Evolutionary conservation across 2,888 invertebrate genomes (phyloP).

Genomic region (Willowsia nigromaculata): DNA sequence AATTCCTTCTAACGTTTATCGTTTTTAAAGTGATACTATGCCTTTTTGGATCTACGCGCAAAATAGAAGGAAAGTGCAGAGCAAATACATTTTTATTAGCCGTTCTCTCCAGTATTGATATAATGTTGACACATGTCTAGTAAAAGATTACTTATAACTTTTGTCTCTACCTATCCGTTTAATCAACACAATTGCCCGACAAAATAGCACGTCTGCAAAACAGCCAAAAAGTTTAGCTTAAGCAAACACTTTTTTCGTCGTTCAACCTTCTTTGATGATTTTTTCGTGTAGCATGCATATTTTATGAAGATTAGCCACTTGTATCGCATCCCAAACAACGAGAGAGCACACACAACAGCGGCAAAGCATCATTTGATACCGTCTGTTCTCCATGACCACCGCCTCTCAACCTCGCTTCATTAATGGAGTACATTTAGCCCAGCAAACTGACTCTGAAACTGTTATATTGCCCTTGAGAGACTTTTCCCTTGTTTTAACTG

Average conservation of each 20-base stretch:
- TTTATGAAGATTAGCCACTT: slow-evolving; percentile 21
- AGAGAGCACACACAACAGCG: no score
- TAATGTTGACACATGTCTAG: background rate
- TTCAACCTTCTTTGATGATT: background rate
- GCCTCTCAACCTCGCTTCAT: background rate
- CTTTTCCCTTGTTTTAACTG: background rate
- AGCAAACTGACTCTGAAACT: background rate
- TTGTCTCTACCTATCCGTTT: no score
- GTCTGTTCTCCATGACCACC: background rate
- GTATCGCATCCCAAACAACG: background rate
- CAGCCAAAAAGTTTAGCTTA: background rate
- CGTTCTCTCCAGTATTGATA: background rate
- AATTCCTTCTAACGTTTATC: background rate
- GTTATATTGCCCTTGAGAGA: background rate
- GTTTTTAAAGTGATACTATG: background rate
- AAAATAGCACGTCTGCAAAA: background rate
- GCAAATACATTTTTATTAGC: background rate
- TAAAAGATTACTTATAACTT: background rate
- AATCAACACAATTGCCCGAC: background rate
- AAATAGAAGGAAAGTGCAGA: background rate
- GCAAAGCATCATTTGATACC: background rate
- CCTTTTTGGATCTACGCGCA: background rate
- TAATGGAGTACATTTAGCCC: background rate
- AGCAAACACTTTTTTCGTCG: background rate
- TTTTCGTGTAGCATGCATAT: background rate